These are phyloP conservation scores for Drosophila mojavensis DNA, from an alignment of 1,140 invertebrate species.

Conservation along the genomic window DNA sequence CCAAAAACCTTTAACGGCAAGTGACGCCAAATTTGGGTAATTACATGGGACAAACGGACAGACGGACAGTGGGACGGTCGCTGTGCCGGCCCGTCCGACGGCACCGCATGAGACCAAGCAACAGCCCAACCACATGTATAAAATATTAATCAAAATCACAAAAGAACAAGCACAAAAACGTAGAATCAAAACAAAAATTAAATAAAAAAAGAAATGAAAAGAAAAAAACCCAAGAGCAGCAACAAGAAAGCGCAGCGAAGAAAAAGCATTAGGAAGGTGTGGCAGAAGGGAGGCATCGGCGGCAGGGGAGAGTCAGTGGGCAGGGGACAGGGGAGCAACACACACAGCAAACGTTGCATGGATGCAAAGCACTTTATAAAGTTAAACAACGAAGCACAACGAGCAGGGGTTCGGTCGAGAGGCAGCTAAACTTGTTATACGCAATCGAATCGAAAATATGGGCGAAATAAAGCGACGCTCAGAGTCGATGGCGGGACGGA, in stretches of 20 bases:
- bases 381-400: conserved; percentile 49
- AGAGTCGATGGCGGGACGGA: neutral
- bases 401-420: conserved; percentile 8
- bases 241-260: conserved; percentile 26
- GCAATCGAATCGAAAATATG: conserved; percentile 79
- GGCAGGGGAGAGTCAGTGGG: neutral
- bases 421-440: conserved; percentile 77
- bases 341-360: conserved; percentile 53
- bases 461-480: conserved; percentile 69
- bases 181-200: conserved; percentile 71
- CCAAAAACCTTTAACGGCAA: conserved; percentile 68
- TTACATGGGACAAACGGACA: conserved; percentile 53
- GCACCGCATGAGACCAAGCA: conserved; percentile 57
- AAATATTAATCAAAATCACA: conserved; percentile 79
- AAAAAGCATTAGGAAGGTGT: conserved; percentile 57
- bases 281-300: neutral
- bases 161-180: conserved; percentile 45
- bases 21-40: conserved; percentile 81
- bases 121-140: conserved; percentile 59
- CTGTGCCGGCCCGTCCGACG: too few species aligned
- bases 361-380: conserved; percentile 77
- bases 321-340: neutral
- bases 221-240: conserved; percentile 32
- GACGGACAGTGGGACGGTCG: neutral
- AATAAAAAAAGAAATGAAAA: conserved; percentile 24